Percentiles rank a stretch among this genome's conserved stretches.
Conservation (phyloP, 23 tunicate genomes). For the Ascidia mentula region DNA sequence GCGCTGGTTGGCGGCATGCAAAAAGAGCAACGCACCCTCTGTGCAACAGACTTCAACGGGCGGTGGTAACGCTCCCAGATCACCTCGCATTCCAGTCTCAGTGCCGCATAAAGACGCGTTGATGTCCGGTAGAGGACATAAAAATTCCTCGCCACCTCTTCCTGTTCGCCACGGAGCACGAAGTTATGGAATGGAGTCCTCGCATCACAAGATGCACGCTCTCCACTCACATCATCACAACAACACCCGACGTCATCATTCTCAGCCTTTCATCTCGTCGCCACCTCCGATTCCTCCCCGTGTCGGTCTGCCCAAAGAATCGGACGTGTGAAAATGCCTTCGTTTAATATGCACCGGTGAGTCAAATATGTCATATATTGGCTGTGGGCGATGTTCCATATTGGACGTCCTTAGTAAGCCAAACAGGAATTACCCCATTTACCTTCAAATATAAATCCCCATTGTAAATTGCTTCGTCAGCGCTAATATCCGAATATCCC, state of each 20-base stretch:
- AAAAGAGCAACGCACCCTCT: constrained; percentile 31
- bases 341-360: neutral
- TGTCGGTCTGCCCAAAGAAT: constrained; percentile 58
- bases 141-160: neutral
- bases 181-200: neutral
- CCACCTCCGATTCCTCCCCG: constrained; percentile 85
- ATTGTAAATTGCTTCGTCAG: too few relatives aligned
- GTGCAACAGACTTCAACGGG: neutral
- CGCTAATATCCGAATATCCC: too few relatives aligned
- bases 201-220: neutral
- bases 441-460: too few relatives aligned
- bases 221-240: neutral
- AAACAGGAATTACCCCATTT: too few relatives aligned
- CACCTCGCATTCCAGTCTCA: constrained; percentile 22
- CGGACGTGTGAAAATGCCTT: constrained; percentile 42
- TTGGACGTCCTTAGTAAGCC: too few relatives aligned
- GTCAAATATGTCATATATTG: too few relatives aligned
- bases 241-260: constrained; percentile 10
- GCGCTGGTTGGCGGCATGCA: constrained; percentile 88
- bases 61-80: constrained; percentile 18
- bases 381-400: too few relatives aligned
- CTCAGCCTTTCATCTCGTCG: constrained; percentile 12
- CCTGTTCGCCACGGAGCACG: neutral
- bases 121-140: constrained; percentile 19
- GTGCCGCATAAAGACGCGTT: constrained; percentile 6